A percentile compares a stretch with the other conserved stretches of the same genome.
Conservation (phyloP, 2,797 vertebrate species). For the Melanotaenia maccullochi region DNA sequence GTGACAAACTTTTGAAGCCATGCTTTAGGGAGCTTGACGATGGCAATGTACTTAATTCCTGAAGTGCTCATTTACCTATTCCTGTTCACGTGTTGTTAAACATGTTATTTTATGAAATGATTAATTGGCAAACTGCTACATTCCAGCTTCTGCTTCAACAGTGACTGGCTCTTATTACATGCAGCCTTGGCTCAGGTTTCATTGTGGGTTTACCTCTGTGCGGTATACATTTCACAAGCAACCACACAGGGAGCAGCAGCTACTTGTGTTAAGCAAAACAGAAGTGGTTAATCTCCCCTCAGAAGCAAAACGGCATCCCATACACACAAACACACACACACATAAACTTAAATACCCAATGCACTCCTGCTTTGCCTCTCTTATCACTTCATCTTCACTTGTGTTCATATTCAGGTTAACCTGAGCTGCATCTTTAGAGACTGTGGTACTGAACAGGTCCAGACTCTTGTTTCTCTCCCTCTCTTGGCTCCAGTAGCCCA, state of each 20-base stretch:
- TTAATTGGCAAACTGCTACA: conserved; percentile 13
- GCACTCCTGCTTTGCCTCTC: background rate
- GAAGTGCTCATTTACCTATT: background rate
- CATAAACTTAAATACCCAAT: background rate
- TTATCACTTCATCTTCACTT: conserved; percentile 7
- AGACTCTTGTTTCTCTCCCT: conserved; percentile 4
- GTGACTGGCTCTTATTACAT: conserved; percentile 33
- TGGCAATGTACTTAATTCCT: background rate
- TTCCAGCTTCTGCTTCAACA: conserved; percentile 10
- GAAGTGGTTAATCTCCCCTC: conserved; percentile 10
- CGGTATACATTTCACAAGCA: conserved; percentile 39
- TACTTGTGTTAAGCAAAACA: conserved; percentile 18
- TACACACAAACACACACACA: background rate
- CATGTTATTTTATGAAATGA: background rate
- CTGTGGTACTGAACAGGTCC: conserved; percentile 21
- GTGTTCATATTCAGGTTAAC: conserved; percentile 28
- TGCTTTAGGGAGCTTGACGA: background rate
- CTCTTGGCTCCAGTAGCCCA: conserved; percentile 2
- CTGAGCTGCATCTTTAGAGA: conserved; percentile 34
- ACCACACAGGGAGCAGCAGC: background rate
- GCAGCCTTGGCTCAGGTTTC: conserved; percentile 50
- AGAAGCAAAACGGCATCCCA: background rate
- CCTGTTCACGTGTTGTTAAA: too few species aligned
- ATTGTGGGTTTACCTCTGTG: conserved; percentile 27
- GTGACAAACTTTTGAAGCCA: background rate